Conservation (phyloP, 1,140 invertebrate species). For the Trichonephila clavipes region DNA sequence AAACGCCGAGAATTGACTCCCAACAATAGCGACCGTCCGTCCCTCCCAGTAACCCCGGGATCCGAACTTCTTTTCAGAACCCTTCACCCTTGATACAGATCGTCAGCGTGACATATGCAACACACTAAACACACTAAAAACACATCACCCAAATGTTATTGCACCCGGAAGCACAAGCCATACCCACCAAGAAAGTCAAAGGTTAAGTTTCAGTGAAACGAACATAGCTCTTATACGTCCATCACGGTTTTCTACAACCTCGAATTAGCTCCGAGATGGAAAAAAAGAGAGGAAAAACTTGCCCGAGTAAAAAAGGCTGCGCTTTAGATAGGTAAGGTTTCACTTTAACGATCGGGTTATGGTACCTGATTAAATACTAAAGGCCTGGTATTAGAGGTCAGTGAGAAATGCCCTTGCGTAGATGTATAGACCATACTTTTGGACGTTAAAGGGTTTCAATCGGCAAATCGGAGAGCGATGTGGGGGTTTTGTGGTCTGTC, state of each 20-base stretch:
- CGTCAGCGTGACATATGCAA: slow-evolving; percentile 51
- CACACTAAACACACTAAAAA: slow-evolving; percentile 49
- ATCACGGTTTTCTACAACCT: slow-evolving; percentile 66
- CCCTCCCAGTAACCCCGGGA: background rate
- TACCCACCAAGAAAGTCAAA: slow-evolving; percentile 63
- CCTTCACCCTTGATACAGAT: slow-evolving; percentile 62
- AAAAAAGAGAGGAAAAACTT: slow-evolving; percentile 27
- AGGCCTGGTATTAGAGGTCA: slow-evolving; percentile 67
- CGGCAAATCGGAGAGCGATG: background rate
- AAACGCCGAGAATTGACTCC: background rate
- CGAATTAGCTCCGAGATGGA: slow-evolving; percentile 57
- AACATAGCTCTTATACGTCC: slow-evolving; percentile 71
- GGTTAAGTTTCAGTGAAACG: slow-evolving; percentile 73
- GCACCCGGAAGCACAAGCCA: slow-evolving; percentile 67
- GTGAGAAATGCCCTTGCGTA: slow-evolving; percentile 43
- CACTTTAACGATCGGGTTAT: slow-evolving; percentile 67
- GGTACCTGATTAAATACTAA: slow-evolving; percentile 73
- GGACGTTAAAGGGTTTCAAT: slow-evolving; percentile 27
- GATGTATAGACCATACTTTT: slow-evolving; percentile 31
- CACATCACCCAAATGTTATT: slow-evolving; percentile 58
- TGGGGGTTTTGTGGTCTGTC: slow-evolving; percentile 22
- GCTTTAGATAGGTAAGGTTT: slow-evolving; percentile 56
- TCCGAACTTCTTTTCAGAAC: slow-evolving; percentile 20
- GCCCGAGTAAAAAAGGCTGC: slow-evolving; percentile 47
- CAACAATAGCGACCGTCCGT: slow-evolving; percentile 15